These are phyloP conservation scores for Eulemur mongoz DNA, from an alignment of 2,797 vertebrate species.

Conservation along the genomic window DNA sequence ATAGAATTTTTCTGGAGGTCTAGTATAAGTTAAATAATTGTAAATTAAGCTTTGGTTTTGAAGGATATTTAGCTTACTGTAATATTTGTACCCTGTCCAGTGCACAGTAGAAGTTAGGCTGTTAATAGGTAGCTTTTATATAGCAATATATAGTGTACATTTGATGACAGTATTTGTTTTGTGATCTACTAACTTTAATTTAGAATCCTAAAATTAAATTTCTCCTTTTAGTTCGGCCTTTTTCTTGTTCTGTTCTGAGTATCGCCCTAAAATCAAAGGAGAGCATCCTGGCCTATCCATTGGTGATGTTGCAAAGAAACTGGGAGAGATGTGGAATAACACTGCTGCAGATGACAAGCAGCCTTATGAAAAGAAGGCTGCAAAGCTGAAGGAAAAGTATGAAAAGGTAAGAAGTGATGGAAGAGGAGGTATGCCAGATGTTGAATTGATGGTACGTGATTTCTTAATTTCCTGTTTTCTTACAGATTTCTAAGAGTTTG, in stretches of 20 bases:
- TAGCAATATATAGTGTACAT: neutral
- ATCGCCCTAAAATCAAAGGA: too few species aligned
- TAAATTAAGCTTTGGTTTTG: neutral
- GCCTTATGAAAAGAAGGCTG: slow-evolving; percentile 89
- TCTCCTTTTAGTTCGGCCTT: slow-evolving; percentile 79
- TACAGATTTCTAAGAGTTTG: neutral
- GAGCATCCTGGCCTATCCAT: too few species aligned
- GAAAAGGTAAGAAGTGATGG: slow-evolving; percentile 90
- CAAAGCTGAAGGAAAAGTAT: slow-evolving; percentile 98
- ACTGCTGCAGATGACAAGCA: too few species aligned
- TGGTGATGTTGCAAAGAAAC: too few species aligned
- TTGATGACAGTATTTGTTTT: neutral
- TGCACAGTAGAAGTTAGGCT: neutral
- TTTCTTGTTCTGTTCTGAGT: too few species aligned
- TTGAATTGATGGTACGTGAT: neutral
- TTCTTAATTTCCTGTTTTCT: neutral
- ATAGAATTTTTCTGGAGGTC: neutral
- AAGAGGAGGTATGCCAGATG: neutral
- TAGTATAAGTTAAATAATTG: neutral
- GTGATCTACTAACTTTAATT: neutral
- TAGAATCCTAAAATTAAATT: neutral
- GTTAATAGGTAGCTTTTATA: neutral
- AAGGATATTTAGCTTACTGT: neutral
- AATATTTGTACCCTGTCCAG: neutral
- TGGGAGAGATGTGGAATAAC: too few species aligned